Evolutionary conservation across 2,888 invertebrate genomes (phyloP).

Genomic region (Sesamia inferens): DNA sequence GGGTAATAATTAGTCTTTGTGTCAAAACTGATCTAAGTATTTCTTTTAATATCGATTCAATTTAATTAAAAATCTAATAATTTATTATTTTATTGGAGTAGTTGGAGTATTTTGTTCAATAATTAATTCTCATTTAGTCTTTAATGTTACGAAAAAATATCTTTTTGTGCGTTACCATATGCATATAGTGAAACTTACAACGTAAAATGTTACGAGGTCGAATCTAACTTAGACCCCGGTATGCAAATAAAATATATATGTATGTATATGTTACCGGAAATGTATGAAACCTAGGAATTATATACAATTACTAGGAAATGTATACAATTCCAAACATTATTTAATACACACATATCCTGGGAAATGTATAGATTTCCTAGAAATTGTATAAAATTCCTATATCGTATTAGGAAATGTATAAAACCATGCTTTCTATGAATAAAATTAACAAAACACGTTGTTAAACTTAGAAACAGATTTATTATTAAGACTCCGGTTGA

Average conservation of each 20-base stretch:
- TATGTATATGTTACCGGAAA: too few species aligned
- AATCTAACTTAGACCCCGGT: conserved; percentile 3
- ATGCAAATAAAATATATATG: not conserved
- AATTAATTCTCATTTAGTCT: not conserved
- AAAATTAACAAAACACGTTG: too few species aligned
- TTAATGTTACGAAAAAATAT: conserved; percentile 3
- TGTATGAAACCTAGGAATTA: too few species aligned
- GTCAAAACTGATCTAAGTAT: not conserved
- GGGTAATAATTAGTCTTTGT: not conserved
- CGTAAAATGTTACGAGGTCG: conserved; percentile 26
- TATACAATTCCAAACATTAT: too few species aligned
- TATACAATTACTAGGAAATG: too few species aligned
- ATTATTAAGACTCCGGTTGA: too few species aligned
- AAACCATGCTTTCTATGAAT: too few species aligned
- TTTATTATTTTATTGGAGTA: not conserved
- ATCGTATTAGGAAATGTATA: too few species aligned
- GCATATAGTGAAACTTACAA: not conserved
- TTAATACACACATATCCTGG: too few species aligned
- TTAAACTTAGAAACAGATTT: too few species aligned
- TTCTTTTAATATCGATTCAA: not conserved
- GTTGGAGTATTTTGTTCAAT: not conserved
- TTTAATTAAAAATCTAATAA: not conserved
- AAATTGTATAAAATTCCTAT: too few species aligned
- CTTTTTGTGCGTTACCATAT: not conserved
- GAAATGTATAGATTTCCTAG: too few species aligned